Evolutionary conservation across 2,888 invertebrate genomes (phyloP).

Genomic region (Trisateles emortualis): DNA sequence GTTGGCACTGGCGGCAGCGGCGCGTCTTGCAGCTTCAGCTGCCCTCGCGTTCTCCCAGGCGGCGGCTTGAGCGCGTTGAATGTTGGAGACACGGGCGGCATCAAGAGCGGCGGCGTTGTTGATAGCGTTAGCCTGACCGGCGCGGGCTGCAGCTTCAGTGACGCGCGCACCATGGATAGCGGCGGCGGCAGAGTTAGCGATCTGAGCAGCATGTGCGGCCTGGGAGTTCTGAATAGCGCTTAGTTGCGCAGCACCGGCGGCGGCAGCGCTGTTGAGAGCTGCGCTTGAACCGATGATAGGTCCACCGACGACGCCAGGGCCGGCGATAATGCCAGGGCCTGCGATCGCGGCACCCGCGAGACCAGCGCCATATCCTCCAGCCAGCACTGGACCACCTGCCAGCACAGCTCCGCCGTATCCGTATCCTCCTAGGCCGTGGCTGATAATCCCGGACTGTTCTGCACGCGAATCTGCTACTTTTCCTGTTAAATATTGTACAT

Average conservation of each 20-base stretch:
- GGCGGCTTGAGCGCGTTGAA: conserved; percentile 80
- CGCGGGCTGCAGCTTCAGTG: conserved; percentile 76
- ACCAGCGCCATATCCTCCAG: conserved; percentile 30
- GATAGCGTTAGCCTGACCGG: conserved; percentile 75
- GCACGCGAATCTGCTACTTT: conserved; percentile 63
- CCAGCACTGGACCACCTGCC: conserved; percentile 6
- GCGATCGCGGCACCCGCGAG: conserved; percentile 39
- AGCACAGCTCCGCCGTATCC: conserved; percentile 18
- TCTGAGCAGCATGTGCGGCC: conserved; percentile 76
- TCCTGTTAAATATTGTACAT: conserved; percentile 34
- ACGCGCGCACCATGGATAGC: conserved; percentile 80
- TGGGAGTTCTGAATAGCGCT: conserved; percentile 82
- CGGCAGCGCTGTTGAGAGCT: conserved; percentile 76
- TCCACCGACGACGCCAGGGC: conserved; percentile 44
- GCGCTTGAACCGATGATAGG: conserved; percentile 61
- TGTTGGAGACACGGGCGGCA: conserved; percentile 75
- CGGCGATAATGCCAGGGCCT: conserved; percentile 48
- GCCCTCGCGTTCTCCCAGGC: conserved; percentile 79
- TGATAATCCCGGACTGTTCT: conserved; percentile 59
- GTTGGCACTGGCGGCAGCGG: conserved; percentile 45
- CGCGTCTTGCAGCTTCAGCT: conserved; percentile 74
- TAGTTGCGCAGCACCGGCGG: conserved; percentile 78
- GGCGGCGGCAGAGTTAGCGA: conserved; percentile 77
- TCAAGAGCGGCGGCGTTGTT: conserved; percentile 79
- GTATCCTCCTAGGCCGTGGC: conserved; percentile 38